Evolutionary conservation across 2,888 invertebrate genomes (phyloP).

Genomic region (Leistus spinibarbis): DNA sequence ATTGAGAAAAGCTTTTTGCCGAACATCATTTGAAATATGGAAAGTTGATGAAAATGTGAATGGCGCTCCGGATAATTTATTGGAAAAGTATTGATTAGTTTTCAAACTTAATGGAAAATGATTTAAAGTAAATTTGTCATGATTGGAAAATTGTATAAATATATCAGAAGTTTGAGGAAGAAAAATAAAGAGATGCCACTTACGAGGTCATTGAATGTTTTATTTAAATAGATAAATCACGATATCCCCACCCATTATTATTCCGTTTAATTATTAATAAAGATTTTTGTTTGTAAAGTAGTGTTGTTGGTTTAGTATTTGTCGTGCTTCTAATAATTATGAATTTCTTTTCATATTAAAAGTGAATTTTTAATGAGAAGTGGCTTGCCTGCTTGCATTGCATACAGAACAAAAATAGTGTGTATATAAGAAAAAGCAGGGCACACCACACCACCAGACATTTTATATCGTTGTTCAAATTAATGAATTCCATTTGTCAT

Average conservation of each 20-base stretch:
- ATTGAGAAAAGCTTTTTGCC: not conserved
- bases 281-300: too few relatives aligned
- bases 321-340: too few relatives aligned
- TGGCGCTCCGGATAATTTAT: not conserved
- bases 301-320: too few relatives aligned
- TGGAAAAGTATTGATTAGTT: not conserved
- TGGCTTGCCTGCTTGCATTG: too few relatives aligned
- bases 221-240: too few relatives aligned
- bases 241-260: too few relatives aligned
- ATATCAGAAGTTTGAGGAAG: not conserved
- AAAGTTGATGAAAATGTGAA: not conserved
- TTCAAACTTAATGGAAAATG: not conserved
- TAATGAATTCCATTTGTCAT: constrained; percentile 54
- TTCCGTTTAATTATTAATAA: too few relatives aligned
- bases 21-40: not conserved
- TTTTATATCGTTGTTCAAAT: constrained; percentile 52
- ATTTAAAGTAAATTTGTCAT: not conserved
- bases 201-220: too few relatives aligned
- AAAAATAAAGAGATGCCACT: too few relatives aligned
- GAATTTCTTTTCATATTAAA: too few relatives aligned
- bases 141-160: not conserved
- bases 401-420: not conserved
- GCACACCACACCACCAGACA: constrained; percentile 47
- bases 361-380: not conserved
- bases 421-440: not conserved